phyloP scores from a whole-genome alignment of 2,888 invertebrate genomes.

The Augiades crinisus region DNA sequence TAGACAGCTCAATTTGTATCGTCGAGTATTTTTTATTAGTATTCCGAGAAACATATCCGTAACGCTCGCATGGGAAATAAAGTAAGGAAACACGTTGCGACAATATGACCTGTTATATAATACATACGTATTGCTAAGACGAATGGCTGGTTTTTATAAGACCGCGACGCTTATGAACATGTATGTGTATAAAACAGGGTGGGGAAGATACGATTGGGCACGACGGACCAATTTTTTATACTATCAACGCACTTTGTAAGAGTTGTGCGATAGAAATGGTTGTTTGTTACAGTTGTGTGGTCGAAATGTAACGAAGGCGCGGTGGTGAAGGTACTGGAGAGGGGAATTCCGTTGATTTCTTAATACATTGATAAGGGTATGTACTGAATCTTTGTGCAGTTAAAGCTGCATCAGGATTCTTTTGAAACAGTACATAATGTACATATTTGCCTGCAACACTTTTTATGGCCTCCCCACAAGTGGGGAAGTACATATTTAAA shows the following conservation, averaged over 20 bases:
- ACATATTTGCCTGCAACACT: no score
- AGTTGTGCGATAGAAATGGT: conserved; percentile 26
- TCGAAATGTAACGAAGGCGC: no score
- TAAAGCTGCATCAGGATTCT: no score
- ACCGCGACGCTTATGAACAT: conserved; percentile 48
- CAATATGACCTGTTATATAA: conserved; percentile 45
- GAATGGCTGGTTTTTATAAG: conserved; percentile 34
- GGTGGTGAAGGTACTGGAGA: not conserved
- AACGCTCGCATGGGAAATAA: conserved; percentile 22
- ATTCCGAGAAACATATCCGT: conserved; percentile 9
- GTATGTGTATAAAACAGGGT: conserved; percentile 34
- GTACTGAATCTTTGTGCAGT: no score
- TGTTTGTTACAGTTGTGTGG: conserved; percentile 22
- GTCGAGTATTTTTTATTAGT: conserved; percentile 16
- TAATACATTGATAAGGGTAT: no score
- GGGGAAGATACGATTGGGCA: conserved; percentile 29
- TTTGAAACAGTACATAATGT: no score
- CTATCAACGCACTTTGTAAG: conserved; percentile 22
- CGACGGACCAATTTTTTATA: conserved; percentile 36
- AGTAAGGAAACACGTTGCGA: conserved; percentile 23
- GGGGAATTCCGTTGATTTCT: no score
- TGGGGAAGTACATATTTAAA: no score
- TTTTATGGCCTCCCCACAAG: no score
- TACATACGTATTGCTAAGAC: conserved; percentile 46
- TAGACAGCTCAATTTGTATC: conserved; percentile 17